These are phyloP conservation scores for Falco berigora DNA, from an alignment of 2,797 vertebrate genomes.

Conservation along the genomic window DNA sequence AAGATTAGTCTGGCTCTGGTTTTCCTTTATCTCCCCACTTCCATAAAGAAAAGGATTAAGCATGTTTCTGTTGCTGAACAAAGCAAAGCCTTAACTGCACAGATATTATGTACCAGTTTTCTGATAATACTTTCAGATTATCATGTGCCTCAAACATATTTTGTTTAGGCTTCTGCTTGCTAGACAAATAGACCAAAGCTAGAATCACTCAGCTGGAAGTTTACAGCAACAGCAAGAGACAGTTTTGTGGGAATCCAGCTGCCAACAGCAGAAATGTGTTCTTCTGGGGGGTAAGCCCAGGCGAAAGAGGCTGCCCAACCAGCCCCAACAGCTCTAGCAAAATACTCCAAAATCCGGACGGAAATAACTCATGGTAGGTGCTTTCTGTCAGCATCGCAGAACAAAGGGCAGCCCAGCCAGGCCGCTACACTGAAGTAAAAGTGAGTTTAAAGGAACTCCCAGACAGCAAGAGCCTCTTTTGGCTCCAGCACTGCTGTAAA, in stretches of 20 bases:
- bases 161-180: background rate
- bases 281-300: background rate
- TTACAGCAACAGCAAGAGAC: background rate
- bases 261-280: background rate
- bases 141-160: background rate
- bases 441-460: background rate
- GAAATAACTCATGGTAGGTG: rapidly evolving
- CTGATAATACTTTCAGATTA: background rate
- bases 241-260: background rate
- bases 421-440: rapidly evolving
- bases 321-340: rapidly evolving
- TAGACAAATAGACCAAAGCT: background rate
- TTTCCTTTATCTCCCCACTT: background rate
- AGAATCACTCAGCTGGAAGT: background rate
- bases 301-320: background rate
- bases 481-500: background rate
- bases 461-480: background rate
- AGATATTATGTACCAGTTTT: rapidly evolving
- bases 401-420: background rate
- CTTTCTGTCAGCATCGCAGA: background rate
- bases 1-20: background rate
- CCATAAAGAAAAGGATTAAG: background rate
- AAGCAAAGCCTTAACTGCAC: background rate
- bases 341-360: background rate
- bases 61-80: background rate